Base-by-base conservation (phyloP, 1,140 invertebrate genomes). In the Drosophila pseudoobscura region DNA sequence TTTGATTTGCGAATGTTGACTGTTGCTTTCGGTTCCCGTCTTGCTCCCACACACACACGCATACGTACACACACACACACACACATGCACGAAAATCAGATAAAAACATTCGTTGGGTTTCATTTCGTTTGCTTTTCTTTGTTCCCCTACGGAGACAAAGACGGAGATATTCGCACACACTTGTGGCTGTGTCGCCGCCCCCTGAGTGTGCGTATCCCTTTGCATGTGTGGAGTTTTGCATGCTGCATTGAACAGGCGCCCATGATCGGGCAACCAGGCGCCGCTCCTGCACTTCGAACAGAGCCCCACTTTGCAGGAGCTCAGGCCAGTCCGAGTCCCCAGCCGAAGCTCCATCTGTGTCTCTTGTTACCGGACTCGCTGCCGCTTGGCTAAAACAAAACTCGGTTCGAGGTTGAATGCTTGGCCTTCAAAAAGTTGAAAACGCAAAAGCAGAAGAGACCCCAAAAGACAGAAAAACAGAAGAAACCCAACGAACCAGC, bases 341-440 rank as follows among this genome's bases (percentile, higher is more conserved):
- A 39, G 5, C 35, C 11, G 35, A 39, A 13, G 35, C 35, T 39
- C 35, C 35, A 39, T 39, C 11, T 13, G 11, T 39, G 35, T 13
- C 35, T 39, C 35, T 39, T 39, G 5, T 39, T 39, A 39, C 35
- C 35, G 11, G 1, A 39, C 35, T 13, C 35, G 11, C 35, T 13
- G 35, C 1, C n/a, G n/a, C 50, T 52, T 24, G 50, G 24, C 50
- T 8, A 60, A 66, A 55, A 80, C 24, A 51, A 47, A 41, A 47
- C 35, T 39, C 35, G 46, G 29, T 50, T 75, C 73, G 68, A 83
- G 78, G 71, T 13, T 83, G 65, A 83, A 82, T 58, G 68, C 55
- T 83, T 88, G 79, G 78, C 83, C 83, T 88, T 88, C 84, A 83
- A 83, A 82, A 82, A 75, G 66, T 82, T 71, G 60, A 87, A 78